A percentile compares a stretch with the other conserved stretches of the same genome.
These are phyloP conservation scores for Petrocephalus schoutedeni DNA, from an alignment of 2,797 vertebrate species.

Conservation along the genomic window DNA sequence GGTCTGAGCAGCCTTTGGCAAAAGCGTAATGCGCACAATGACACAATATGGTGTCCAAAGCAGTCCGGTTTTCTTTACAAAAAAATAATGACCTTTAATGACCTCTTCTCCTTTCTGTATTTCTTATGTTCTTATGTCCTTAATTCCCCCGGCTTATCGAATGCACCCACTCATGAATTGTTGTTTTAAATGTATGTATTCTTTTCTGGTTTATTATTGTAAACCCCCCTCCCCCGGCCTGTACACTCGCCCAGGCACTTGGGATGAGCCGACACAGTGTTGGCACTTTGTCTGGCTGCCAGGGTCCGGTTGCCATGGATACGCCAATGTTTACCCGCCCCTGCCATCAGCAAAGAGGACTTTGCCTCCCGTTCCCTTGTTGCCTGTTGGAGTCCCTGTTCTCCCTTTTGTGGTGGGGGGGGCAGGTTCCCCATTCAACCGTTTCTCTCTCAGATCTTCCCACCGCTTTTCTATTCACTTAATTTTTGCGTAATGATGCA, in stretches of 20 bases:
- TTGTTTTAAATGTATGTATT: not conserved
- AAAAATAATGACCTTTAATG: not conserved
- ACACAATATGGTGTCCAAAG: not conserved
- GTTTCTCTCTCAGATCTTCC: not conserved
- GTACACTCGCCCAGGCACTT: not conserved
- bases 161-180: not conserved
- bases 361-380: conserved; percentile 36
- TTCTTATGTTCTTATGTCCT: no score
- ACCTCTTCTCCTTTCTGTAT: no score
- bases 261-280: conserved; percentile 7
- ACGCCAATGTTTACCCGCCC: conserved; percentile 46
- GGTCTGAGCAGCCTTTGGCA: not conserved
- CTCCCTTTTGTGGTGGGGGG: not conserved
- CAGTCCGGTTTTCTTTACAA: not conserved
- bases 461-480: not conserved
- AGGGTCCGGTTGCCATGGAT: conserved; percentile 49
- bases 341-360: conserved; percentile 43
- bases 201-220: not conserved
- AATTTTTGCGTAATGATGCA: not conserved
- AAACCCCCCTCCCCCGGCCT: not conserved
- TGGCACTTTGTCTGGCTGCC: conserved; percentile 42
- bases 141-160: not conserved
- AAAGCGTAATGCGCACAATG: not conserved
- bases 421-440: not conserved
- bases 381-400: conserved; percentile 4